phyloP scores from a whole-genome alignment of 2,797 vertebrate species.

The Pipistrellus pygmaeus region DNA sequence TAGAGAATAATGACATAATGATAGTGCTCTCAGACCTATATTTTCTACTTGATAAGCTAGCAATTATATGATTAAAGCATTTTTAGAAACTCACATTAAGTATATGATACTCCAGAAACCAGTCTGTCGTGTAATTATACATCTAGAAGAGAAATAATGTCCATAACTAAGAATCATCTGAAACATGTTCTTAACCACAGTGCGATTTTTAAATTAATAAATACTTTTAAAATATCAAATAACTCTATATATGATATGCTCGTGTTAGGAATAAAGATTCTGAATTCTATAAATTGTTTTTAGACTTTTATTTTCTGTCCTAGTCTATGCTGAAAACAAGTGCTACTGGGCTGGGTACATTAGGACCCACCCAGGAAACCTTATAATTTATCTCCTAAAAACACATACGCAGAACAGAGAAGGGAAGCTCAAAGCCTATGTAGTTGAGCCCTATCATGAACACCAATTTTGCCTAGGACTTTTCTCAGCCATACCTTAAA shows the following conservation, averaged over 20 bases:
- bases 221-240: conserved; percentile 63
- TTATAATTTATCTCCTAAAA: not conserved
- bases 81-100: conserved; percentile 79
- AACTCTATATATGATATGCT: conserved; percentile 30
- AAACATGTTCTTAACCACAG: conserved; percentile 66
- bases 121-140: conserved; percentile 77
- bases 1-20: conserved; percentile 83
- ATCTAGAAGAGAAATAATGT: conserved; percentile 75
- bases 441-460: not conserved
- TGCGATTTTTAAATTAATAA: conserved; percentile 69
- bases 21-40: conserved; percentile 80
- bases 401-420: not conserved
- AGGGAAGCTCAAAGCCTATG: not conserved
- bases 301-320: conserved; percentile 53
- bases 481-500: not conserved
- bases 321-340: conserved; percentile 49
- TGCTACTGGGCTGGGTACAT: not conserved
- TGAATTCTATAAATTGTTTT: conserved; percentile 53
- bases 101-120: conserved; percentile 81
- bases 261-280: conserved; percentile 45
- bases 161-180: conserved; percentile 79
- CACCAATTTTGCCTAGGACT: not conserved
- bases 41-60: conserved; percentile 84
- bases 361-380: conserved; percentile 18
- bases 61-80: conserved; percentile 85